Percentiles rank a stretch among this genome's conserved stretches.
phyloP scores from a whole-genome alignment of 2,888 invertebrate species.

The Sarcophaga caerulescens region DNA sequence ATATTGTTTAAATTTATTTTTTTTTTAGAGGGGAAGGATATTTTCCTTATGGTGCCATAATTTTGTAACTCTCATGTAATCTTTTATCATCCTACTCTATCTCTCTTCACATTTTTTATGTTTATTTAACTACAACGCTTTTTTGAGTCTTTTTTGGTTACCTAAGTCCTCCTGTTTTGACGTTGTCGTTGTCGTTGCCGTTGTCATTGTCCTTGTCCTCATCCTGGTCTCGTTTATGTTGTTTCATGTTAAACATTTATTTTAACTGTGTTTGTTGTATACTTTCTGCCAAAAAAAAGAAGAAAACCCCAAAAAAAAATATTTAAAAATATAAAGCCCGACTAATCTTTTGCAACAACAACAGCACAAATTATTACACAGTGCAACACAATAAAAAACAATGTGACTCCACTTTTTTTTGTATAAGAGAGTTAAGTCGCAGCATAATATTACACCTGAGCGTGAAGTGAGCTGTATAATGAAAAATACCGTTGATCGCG shows the following conservation, averaged over 20 bases:
- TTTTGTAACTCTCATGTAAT: constrained; percentile 53
- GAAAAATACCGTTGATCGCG: no score
- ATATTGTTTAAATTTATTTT: not conserved
- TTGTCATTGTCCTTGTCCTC: not conserved
- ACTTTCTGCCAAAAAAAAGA: constrained; percentile 62
- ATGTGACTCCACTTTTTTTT: no score
- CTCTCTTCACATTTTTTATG: constrained; percentile 15
- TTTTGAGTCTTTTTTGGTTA: constrained; percentile 23
- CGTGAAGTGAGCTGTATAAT: no score
- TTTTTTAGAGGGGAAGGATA: not conserved
- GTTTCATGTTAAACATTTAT: constrained; percentile 65
- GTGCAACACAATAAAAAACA: not conserved
- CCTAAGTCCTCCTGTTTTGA: not conserved
- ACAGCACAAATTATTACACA: not conserved
- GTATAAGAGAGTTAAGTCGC: no score
- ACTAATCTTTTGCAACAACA: constrained; percentile 61
- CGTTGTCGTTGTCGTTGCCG: not conserved
- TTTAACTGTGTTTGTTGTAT: constrained; percentile 39
- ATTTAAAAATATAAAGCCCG: constrained; percentile 53
- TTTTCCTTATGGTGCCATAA: constrained; percentile 59
- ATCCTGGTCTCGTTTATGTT: constrained; percentile 7
- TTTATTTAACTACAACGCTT: constrained; percentile 36
- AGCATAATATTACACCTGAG: no score
- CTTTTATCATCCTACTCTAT: constrained; percentile 24
- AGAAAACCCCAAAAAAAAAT: not conserved